phyloP scores from a whole-genome alignment of 1,140 invertebrate species.

The Andricus grossulariae region DNA sequence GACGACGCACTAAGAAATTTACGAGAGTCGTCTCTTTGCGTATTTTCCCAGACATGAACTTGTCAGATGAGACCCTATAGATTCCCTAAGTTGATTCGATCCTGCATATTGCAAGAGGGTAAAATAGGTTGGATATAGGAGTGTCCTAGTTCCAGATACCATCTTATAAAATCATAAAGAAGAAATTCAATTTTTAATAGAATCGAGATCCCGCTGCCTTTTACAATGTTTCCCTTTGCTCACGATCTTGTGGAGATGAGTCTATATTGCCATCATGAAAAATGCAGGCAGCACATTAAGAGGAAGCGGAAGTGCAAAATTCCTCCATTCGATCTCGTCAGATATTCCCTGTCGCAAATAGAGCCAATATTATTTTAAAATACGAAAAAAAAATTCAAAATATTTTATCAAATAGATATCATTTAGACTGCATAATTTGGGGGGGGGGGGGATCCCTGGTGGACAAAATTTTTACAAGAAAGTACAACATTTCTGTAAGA shows the following conservation, averaged over 20 bases:
- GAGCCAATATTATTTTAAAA: too few relatives aligned
- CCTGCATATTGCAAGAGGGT: conserved; percentile 2
- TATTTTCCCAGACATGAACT: neutral
- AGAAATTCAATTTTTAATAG: conserved; percentile 19
- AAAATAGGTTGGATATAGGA: neutral
- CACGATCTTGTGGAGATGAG: neutral
- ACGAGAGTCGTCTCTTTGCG: neutral
- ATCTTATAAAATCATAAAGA: conserved; percentile 15
- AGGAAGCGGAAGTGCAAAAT: too few relatives aligned
- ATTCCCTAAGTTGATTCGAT: conserved; percentile 1
- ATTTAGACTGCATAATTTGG: too few relatives aligned
- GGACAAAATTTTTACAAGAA: too few relatives aligned
- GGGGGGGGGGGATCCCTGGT: too few relatives aligned
- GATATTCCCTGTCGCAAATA: too few relatives aligned
- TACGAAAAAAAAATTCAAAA: too few relatives aligned
- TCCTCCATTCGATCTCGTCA: too few relatives aligned
- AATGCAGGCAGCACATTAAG: neutral
- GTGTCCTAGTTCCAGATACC: conserved; percentile 2
- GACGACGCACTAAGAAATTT: neutral
- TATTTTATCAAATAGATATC: too few relatives aligned
- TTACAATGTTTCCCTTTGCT: conserved; percentile 1
- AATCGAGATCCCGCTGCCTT: neutral
- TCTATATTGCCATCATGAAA: conserved; percentile 12
- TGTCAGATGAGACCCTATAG: neutral
- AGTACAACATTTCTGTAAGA: too few relatives aligned